Conservation (phyloP, 2,888 invertebrate species). For the Drosophila cognata region DNA sequence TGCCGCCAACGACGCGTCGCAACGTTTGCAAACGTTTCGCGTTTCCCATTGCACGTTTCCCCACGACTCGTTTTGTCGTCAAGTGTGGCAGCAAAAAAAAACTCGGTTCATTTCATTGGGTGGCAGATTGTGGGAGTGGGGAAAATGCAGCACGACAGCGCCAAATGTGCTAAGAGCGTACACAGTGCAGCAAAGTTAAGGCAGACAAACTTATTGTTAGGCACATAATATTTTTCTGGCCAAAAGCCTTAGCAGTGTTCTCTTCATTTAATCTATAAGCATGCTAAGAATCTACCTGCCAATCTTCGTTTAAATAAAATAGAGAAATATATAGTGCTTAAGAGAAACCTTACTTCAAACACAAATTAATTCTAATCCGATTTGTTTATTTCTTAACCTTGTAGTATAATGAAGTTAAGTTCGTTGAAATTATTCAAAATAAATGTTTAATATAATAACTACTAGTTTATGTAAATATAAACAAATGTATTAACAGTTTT, state of each 20-base stretch:
- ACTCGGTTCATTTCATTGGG: slow-evolving; percentile 30
- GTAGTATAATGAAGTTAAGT: not conserved
- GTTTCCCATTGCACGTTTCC: slow-evolving; percentile 27
- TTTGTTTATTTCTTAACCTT: not conserved
- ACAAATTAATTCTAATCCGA: not conserved
- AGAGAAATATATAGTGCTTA: not conserved
- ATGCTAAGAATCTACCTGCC: not conserved
- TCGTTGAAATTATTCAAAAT: not conserved
- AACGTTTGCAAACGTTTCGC: slow-evolving; percentile 17
- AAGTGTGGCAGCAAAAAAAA: slow-evolving; percentile 20
- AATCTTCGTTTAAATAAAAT: not conserved
- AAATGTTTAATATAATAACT: not conserved
- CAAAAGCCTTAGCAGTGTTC: not conserved
- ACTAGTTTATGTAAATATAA: not conserved
- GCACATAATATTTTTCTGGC: not conserved
- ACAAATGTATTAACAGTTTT: not conserved
- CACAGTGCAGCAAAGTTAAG: slow-evolving; percentile 31
- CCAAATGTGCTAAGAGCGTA: slow-evolving; percentile 7
- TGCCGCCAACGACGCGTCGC: slow-evolving; percentile 55
- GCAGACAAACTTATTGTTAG: not conserved
- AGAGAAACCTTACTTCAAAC: not conserved
- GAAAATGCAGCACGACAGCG: slow-evolving; percentile 17
- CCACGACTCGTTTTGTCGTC: slow-evolving; percentile 9
- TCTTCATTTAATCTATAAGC: not conserved
- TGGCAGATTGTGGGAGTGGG: slow-evolving; percentile 24